These are phyloP conservation scores for Dipodomys merriami DNA, from an alignment of 2,113 vertebrate genomes.

Conservation along the genomic window DNA sequence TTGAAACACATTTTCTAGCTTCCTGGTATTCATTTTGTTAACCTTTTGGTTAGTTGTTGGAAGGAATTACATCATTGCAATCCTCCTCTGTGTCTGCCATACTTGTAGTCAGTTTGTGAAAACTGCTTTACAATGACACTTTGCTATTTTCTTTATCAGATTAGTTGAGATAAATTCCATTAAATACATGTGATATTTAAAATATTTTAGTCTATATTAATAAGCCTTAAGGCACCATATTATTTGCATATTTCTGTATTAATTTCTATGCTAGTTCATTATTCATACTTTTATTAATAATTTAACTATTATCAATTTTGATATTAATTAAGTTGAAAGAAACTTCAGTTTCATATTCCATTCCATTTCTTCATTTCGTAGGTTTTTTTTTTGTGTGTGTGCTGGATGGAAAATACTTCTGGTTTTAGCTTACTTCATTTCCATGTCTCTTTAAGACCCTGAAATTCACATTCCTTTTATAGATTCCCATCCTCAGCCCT, in stretches of 20 bases:
- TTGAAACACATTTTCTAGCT: no score
- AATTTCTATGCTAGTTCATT: slow-evolving; percentile 38
- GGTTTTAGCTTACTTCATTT: not conserved
- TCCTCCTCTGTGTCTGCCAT: no score
- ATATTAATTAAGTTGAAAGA: slow-evolving; percentile 32
- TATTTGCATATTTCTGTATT: slow-evolving; percentile 56
- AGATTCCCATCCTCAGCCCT: not conserved
- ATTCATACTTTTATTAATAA: slow-evolving; percentile 37
- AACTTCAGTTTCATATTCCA: slow-evolving; percentile 44
- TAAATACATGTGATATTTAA: slow-evolving; percentile 47
- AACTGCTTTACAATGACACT: not conserved
- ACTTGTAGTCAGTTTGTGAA: no score
- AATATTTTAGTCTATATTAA: slow-evolving; percentile 41
- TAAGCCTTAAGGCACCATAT: slow-evolving; percentile 9
- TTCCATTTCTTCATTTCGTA: slow-evolving; percentile 36
- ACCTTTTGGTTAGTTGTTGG: no score
- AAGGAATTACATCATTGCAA: no score
- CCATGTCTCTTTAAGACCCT: not conserved
- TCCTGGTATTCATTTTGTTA: not conserved
- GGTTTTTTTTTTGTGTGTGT: not conserved
- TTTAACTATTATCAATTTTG: slow-evolving; percentile 49
- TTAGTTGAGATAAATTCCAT: slow-evolving; percentile 54
- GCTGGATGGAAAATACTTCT: not conserved
- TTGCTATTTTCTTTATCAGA: slow-evolving; percentile 30
- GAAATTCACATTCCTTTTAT: not conserved